phyloP scores from a whole-genome alignment of 1,140 invertebrate genomes.

The Gryllus bimaculatus region DNA sequence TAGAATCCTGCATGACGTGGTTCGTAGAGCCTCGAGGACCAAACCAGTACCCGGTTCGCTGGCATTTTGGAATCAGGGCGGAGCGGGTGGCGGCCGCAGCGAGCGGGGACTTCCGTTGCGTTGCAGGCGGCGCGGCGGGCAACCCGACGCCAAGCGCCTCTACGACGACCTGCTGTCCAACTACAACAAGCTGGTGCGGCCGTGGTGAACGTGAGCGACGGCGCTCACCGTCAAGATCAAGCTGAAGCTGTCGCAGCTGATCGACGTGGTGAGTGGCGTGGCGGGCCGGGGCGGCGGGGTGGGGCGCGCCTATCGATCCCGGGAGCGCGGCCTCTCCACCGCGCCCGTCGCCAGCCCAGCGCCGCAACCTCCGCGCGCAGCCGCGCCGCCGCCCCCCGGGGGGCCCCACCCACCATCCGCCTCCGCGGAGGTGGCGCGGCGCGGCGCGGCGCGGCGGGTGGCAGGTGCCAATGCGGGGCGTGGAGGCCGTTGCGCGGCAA shows the following conservation, averaged over 20 bases:
- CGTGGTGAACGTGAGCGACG: slow-evolving; percentile 88
- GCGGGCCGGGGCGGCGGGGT: no score
- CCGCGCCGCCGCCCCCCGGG: no score
- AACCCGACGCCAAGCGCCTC: slow-evolving; percentile 81
- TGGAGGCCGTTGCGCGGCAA: no score
- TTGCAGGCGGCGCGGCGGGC: slow-evolving; percentile 35
- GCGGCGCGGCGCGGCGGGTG: no score
- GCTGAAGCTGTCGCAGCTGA: slow-evolving; percentile 86
- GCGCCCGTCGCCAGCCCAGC: no score
- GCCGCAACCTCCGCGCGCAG: background rate
- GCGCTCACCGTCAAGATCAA: slow-evolving; percentile 88
- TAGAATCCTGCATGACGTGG: no score
- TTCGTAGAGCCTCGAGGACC: no score
- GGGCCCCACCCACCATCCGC: no score
- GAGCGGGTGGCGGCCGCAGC: no score
- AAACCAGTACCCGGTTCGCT: no score
- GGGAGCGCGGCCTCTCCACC: background rate
- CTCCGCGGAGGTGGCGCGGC: no score
- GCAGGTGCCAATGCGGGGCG: background rate
- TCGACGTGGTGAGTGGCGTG: slow-evolving; percentile 74
- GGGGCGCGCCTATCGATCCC: background rate
- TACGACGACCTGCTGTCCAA: slow-evolving; percentile 87
- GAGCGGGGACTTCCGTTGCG: background rate
- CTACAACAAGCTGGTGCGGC: slow-evolving; percentile 89
- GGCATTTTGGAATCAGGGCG: background rate